Evolutionary conservation across 2,113 vertebrate species (phyloP), one percentile per base, ranked within the genome.

Genomic region (Barbus barbus): DNA sequence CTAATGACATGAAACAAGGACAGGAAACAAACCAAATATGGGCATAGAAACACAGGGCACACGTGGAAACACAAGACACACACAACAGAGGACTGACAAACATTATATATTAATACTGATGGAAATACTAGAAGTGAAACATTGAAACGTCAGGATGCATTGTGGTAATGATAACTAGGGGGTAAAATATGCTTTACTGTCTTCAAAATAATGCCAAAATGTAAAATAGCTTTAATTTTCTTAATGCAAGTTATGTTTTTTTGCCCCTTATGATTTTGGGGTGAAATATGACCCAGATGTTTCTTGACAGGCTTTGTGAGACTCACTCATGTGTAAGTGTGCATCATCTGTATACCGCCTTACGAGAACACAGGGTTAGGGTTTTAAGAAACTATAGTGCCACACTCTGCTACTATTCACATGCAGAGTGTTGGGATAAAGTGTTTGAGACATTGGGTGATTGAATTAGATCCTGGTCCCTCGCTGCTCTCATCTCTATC

Each of bases 401-500:
- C 16, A 80, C 9, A 60, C 60, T 65, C 38, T 13, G 16, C 24
- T 28, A 31, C 60, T 9, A 2, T 80, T 9, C 20, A 0, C 41
- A 67, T 46, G 33, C 18, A 65, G 58, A 22, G 9, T 67, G 60
- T 48, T 0, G 58, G 36, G 36, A 44, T 83, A 41, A 74, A 76
- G 72, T 51, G 56, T 83, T 58, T 65, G 33, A 90, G 76, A 81
- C 81, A 61, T 82, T 46, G 74, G 86, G 65, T 31, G 56, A 61
- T 78, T 81, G 78, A 80, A 78, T 67, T 77, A 78, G 82, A 84
- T 84, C 61, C 73, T 53, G 31, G 44, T 48, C 46, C 65, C 81
- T 88, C 81, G 26, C 63, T 46, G 72, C 44, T 60, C 74, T 79
- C 38, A 77, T 86, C 82, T 83, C 80, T 84, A 60, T 84, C 87